Conservation (phyloP, 2,113 vertebrate species). For the Donacobius atricapilla region DNA sequence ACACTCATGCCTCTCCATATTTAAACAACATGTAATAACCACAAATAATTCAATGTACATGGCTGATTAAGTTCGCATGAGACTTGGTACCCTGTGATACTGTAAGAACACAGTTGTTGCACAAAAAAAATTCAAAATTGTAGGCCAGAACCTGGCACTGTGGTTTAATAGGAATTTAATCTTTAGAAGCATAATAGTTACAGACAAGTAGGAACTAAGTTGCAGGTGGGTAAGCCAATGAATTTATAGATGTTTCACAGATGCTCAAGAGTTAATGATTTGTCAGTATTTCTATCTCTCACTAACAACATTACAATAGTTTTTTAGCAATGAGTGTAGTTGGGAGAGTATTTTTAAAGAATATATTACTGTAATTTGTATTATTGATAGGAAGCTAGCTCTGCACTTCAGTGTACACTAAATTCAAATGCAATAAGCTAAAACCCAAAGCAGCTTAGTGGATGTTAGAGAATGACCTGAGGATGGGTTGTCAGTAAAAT, state of each 20-base stretch:
- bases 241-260: not conserved
- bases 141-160: not conserved
- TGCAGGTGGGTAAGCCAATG: not conserved
- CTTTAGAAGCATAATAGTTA: not conserved
- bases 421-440: not conserved
- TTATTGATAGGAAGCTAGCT: not conserved
- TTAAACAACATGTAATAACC: not conserved
- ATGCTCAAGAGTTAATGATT: not conserved
- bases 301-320: not conserved
- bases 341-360: not conserved
- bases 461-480: not conserved
- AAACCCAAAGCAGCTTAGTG: not conserved
- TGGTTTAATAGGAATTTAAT: not conserved
- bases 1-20: not conserved
- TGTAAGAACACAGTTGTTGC: not conserved
- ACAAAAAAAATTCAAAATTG: not conserved
- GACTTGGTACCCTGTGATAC: not conserved
- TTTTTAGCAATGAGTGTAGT: not conserved
- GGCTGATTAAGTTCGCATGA: not conserved
- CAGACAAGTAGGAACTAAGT: not conserved
- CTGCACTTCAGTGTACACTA: not conserved
- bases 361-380: not conserved
- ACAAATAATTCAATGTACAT: not conserved
- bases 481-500: not conserved
- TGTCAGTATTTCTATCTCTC: not conserved